Base-by-base conservation (phyloP, 2,888 invertebrate species). In the Pachliopta kotzebuea region DNA sequence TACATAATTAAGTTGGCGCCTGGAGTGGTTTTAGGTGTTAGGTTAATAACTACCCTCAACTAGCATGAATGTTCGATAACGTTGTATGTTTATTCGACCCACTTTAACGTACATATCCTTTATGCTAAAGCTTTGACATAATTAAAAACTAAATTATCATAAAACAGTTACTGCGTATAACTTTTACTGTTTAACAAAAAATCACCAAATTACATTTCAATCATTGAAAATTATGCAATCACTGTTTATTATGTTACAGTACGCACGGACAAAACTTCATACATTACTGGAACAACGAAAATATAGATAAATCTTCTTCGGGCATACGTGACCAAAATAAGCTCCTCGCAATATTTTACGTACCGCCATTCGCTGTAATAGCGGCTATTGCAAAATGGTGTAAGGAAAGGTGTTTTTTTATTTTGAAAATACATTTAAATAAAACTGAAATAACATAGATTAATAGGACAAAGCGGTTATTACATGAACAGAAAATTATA, bases 11-110 rank as follows among this genome's bases (percentile, higher is more conserved):
- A 80, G 75, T 76, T 76, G 53, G 76, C 75, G 70, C 74, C 74
- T 72, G 73, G 75, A 80, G 77, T 73, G 73, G 71, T 74, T 76
- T 79, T 76, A 74, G 75, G 76, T 80, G 77, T 81, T 77, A 72
- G 71, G 72, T 74, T 76, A 76, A 74, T 77, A 76, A 75, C 74
- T 76, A 72, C 75, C 77, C 75, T 75, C 83, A 79, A 77, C 78
- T 75, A 75, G 73, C 74, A 81, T 83, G 83, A 85, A 86, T 85
- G 84, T 82, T 80, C 77, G 77, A 84, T 85, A 76, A 74, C 70
- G 21, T 53, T 60, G 42, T 42, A 60, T 42, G 76, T 78, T 58
- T 60, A 72, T 71, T 75, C 77, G 75, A 80, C 78, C 78, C 78
- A 78, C 78, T 68, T 68, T 69, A 42, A 68, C n/a, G 18, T 45